Conservation (phyloP, 2,797 vertebrate species). For the Labroides dimidiatus region DNA sequence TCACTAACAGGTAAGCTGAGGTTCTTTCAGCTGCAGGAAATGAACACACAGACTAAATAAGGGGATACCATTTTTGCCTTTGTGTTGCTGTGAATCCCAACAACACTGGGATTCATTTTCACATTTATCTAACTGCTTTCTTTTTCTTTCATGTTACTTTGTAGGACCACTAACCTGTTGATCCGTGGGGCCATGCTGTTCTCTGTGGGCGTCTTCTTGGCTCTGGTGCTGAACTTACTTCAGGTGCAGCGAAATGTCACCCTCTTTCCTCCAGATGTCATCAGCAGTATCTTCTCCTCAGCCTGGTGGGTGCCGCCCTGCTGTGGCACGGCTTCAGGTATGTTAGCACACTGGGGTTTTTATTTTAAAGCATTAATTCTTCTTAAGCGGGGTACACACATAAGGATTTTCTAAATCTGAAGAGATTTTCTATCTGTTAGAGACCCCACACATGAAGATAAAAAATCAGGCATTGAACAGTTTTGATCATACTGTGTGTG, state of each 20-base stretch:
- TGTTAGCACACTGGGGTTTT: neutral
- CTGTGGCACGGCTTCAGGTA: conserved; percentile 95
- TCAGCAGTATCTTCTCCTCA: conserved; percentile 95
- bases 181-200: conserved; percentile 92
- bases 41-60: neutral
- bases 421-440: too few species aligned
- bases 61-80: neutral
- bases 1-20: conserved; percentile 83
- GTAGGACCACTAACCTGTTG: conserved; percentile 87
- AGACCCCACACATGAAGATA: too few species aligned
- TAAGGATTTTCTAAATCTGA: too few species aligned
- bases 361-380: too few species aligned
- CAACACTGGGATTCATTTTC: too few species aligned
- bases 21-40: neutral
- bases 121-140: neutral
- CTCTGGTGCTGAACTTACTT: conserved; percentile 94
- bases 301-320: conserved; percentile 97
- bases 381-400: too few species aligned
- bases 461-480: too few species aligned
- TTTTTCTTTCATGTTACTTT: too few species aligned
- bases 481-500: too few species aligned
- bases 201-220: conserved; percentile 92
- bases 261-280: conserved; percentile 95
- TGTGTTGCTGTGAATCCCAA: too few species aligned
- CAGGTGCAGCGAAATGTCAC: conserved; percentile 97